Conservation (phyloP, 2,888 invertebrate species). For the Acleris literana region DNA sequence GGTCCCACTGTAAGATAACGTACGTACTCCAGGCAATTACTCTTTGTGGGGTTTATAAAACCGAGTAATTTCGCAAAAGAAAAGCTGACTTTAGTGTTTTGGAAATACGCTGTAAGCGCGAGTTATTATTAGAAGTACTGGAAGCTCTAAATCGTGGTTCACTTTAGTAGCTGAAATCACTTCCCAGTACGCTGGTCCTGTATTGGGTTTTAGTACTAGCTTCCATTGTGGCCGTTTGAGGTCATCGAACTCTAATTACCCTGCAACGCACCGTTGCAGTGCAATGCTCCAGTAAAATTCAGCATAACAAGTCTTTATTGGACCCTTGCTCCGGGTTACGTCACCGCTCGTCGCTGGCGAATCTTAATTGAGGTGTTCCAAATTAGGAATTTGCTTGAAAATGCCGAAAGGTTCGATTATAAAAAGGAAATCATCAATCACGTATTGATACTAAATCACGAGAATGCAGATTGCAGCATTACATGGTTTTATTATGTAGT, state of each 20-base stretch:
- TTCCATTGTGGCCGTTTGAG: constrained; percentile 65
- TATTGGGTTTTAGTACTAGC: constrained; percentile 52
- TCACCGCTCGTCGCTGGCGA: constrained; percentile 23
- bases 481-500: constrained; percentile 34
- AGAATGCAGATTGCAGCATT: constrained; percentile 19
- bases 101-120: constrained; percentile 12
- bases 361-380: constrained; percentile 21
- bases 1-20: constrained; percentile 35
- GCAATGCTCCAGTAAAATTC: constrained; percentile 82
- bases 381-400: constrained; percentile 15
- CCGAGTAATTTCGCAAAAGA: constrained; percentile 26
- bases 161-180: constrained; percentile 31
- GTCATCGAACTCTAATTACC: constrained; percentile 79
- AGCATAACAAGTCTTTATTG: constrained; percentile 80
- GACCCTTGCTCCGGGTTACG: constrained; percentile 54
- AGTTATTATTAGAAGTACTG: constrained; percentile 28
- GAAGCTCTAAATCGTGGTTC: constrained; percentile 28
- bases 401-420: constrained; percentile 6
- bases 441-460: constrained; percentile 3
- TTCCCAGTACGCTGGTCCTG: constrained; percentile 31
- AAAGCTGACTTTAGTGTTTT: constrained; percentile 12
- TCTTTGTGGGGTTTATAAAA: constrained; percentile 32
- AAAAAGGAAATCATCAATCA: constrained; percentile 13
- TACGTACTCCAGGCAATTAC: constrained; percentile 30
- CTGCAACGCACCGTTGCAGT: constrained; percentile 68